phyloP scores from a whole-genome alignment of 2,888 invertebrate species.

The Branchellion lobata region DNA sequence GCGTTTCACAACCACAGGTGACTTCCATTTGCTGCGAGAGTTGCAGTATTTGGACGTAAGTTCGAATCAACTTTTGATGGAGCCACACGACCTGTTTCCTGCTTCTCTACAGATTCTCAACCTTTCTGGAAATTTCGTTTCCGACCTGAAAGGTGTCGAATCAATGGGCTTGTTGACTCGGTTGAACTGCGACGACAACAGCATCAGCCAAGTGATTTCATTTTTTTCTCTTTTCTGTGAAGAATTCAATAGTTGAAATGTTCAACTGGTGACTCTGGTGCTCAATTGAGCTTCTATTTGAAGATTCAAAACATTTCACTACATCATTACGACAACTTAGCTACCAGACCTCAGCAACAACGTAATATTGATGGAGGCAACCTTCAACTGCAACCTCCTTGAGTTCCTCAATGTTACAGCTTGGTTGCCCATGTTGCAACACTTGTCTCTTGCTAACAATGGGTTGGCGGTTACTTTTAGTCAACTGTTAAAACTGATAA shows the following conservation, averaged over 20 bases:
- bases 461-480: background rate
- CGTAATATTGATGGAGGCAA: background rate
- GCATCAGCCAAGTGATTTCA: background rate
- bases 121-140: background rate
- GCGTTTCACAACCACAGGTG: too few species aligned
- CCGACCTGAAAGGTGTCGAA: background rate
- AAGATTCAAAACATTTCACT: background rate
- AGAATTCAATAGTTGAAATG: too few species aligned
- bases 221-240: background rate
- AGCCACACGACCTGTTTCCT: background rate
- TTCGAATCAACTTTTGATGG: background rate
- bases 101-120: background rate
- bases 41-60: background rate
- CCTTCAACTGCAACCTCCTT: background rate
- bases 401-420: background rate
- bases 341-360: background rate
- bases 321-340: background rate
- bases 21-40: too few species aligned
- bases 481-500: background rate
- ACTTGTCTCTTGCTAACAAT: background rate
- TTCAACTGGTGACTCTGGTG: too few species aligned
- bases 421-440: background rate
- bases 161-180: background rate
- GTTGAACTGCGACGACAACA: background rate
- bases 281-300: background rate